Conservation (phyloP, 2,113 vertebrate species). For the Phoxinus phoxinus region DNA sequence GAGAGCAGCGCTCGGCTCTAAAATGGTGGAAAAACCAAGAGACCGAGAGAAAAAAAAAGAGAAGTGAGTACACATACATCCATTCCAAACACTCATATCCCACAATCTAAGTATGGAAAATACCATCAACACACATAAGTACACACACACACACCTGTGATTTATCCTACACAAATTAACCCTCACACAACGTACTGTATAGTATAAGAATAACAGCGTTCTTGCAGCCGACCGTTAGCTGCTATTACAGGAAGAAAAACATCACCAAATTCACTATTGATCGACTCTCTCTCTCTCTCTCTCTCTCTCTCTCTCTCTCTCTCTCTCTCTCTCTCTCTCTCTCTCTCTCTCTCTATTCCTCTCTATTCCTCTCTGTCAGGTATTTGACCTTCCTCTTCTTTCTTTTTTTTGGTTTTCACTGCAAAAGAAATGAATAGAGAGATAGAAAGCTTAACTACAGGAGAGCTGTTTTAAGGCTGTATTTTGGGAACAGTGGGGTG, state of each 20-base stretch:
- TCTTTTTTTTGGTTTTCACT: slow-evolving; percentile 56
- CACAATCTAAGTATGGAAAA: not conserved
- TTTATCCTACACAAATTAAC: not conserved
- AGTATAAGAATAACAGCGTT: not conserved
- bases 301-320: slow-evolving; percentile 50
- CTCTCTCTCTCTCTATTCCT: slow-evolving; percentile 46
- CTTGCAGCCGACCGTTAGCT: slow-evolving; percentile 15
- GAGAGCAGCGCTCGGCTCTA: slow-evolving; percentile 11
- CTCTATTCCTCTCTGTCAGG: slow-evolving; percentile 62
- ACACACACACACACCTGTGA: not conserved
- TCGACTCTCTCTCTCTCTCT: slow-evolving; percentile 51
- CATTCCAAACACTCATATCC: not conserved
- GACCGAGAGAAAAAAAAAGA: not conserved
- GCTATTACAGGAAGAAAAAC: slow-evolving; percentile 43
- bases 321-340: slow-evolving; percentile 40
- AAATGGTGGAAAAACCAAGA: slow-evolving; percentile 29
- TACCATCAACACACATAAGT: not conserved
- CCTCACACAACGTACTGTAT: not conserved
- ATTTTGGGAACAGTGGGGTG: slow-evolving; percentile 44
- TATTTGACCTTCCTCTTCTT: slow-evolving; percentile 68
- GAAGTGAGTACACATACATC: not conserved
- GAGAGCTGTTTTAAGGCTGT: slow-evolving; percentile 22
- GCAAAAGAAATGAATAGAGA: slow-evolving; percentile 59
- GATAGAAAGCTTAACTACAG: slow-evolving; percentile 59
- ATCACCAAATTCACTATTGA: slow-evolving; percentile 60